phyloP scores from a whole-genome alignment of 1,140 invertebrate genomes.

The Drosophila bocqueti region DNA sequence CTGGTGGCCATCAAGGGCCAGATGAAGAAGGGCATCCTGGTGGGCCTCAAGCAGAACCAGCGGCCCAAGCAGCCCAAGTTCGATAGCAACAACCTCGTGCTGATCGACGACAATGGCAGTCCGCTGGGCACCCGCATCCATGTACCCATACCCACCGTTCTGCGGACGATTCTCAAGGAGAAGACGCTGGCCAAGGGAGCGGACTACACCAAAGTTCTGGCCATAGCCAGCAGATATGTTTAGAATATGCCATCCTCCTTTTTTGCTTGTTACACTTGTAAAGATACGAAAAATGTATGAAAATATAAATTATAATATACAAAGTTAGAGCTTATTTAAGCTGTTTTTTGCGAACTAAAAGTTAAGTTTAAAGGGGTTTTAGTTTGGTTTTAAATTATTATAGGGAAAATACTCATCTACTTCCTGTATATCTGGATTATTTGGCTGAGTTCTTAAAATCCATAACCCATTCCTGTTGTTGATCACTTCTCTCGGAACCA shows the following conservation, averaged over 20 bases:
- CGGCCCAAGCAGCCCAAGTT: slow-evolving; percentile 94
- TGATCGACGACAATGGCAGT: slow-evolving; percentile 97
- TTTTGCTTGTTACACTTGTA: slow-evolving; percentile 29
- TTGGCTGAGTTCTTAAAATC: not conserved
- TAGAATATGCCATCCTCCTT: slow-evolving; percentile 84
- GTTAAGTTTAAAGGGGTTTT: too few species aligned
- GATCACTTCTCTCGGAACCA: too few species aligned
- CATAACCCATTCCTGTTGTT: not conserved
- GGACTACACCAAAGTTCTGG: slow-evolving; percentile 97
- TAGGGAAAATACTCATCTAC: too few species aligned
- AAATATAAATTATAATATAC: not conserved
- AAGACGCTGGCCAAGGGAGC: slow-evolving; percentile 93
- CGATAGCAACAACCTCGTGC: slow-evolving; percentile 98
- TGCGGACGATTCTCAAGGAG: slow-evolving; percentile 94
- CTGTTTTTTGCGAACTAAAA: not conserved
- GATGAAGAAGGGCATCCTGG: slow-evolving; percentile 97
- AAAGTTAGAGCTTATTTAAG: not conserved
- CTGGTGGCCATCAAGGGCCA: slow-evolving; percentile 98
- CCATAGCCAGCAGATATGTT: slow-evolving; percentile 97
- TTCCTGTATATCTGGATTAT: not conserved
- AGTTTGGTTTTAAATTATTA: too few species aligned
- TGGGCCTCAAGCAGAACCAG: slow-evolving; percentile 95
- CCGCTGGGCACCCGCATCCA: slow-evolving; percentile 97
- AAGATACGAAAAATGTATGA: slow-evolving; percentile 9
- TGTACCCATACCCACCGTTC: slow-evolving; percentile 96